phyloP scores from a whole-genome alignment of 30 jellyfish, hydroid and myxozoan species.

The Turritopsis dohrnii region DNA sequence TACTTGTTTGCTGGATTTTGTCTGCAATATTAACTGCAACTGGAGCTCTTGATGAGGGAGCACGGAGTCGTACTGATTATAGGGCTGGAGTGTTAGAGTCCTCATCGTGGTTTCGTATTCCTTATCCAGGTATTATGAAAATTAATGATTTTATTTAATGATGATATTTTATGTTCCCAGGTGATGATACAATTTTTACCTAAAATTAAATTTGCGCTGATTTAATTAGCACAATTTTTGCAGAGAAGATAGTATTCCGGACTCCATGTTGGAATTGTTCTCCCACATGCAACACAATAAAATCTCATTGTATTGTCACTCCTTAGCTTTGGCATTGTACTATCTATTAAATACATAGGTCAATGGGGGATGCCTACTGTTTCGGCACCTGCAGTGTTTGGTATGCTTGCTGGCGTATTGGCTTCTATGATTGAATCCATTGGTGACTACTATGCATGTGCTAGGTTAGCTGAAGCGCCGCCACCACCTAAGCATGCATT shows the following conservation, averaged over 20 bases:
- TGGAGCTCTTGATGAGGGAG: slow-evolving; percentile 54
- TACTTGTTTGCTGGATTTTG: slow-evolving; percentile 59
- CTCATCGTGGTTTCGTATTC: slow-evolving; percentile 85
- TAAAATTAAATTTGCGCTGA: too few relatives aligned
- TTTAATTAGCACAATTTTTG: too few relatives aligned
- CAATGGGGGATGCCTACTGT: slow-evolving; percentile 99
- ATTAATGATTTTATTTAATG: too few relatives aligned
- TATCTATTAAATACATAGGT: slow-evolving; percentile 33
- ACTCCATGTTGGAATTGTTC: too few relatives aligned
- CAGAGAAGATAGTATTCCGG: too few relatives aligned
- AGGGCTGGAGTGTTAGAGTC: slow-evolving; percentile 41
- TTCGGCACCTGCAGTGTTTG: slow-evolving; percentile 66
- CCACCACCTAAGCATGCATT: slow-evolving; percentile 98
- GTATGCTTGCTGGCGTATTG: slow-evolving; percentile 93
- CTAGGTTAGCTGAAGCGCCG: slow-evolving; percentile 93
- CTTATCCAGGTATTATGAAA: slow-evolving; percentile 90
- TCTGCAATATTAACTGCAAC: slow-evolving; percentile 78
- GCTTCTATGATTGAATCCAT: slow-evolving; percentile 95
- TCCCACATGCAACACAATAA: too few relatives aligned
- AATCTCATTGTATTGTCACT: too few relatives aligned
- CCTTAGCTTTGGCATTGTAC: too few relatives aligned
- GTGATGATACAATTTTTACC: too few relatives aligned
- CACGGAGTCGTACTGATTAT: slow-evolving; percentile 72
- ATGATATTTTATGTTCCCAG: too few relatives aligned
- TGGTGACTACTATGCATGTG: slow-evolving; percentile 98